Evolutionary conservation across 1,140 invertebrate genomes (phyloP).

Genomic region (Papilio aristodemus): DNA sequence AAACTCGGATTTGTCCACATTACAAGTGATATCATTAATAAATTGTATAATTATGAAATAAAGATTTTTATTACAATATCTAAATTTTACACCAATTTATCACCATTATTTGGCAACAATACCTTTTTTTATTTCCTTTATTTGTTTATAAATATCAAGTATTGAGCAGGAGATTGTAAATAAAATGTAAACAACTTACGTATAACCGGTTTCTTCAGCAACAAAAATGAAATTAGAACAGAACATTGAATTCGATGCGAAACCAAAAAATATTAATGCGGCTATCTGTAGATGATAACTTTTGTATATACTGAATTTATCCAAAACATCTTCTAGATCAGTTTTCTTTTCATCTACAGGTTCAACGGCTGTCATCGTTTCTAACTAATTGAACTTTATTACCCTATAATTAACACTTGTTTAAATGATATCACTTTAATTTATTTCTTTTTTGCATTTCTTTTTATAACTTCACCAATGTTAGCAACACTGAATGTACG

Average conservation of each 20-base stretch:
- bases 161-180: too few species aligned
- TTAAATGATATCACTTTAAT: background rate
- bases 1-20: too few species aligned
- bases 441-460: background rate
- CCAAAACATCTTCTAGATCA: slow-evolving; percentile 58
- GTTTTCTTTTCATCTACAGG: slow-evolving; percentile 40
- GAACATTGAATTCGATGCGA: slow-evolving; percentile 51
- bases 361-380: background rate
- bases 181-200: slow-evolving; percentile 21
- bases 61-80: too few species aligned
- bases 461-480: background rate
- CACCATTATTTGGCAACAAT: too few species aligned
- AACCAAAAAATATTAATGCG: slow-evolving; percentile 48
- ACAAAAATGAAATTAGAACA: slow-evolving; percentile 61
- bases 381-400: background rate
- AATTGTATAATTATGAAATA: too few species aligned
- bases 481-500: background rate
- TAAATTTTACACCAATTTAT: too few species aligned
- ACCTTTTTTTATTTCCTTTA: too few species aligned
- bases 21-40: too few species aligned
- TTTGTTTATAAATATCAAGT: too few species aligned
- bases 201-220: slow-evolving; percentile 39
- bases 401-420: background rate
- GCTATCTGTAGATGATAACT: slow-evolving; percentile 52
- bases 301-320: slow-evolving; percentile 52